These are phyloP conservation scores for Leistus spinibarbis DNA, from an alignment of 2,888 invertebrate genomes.

Conservation along the genomic window DNA sequence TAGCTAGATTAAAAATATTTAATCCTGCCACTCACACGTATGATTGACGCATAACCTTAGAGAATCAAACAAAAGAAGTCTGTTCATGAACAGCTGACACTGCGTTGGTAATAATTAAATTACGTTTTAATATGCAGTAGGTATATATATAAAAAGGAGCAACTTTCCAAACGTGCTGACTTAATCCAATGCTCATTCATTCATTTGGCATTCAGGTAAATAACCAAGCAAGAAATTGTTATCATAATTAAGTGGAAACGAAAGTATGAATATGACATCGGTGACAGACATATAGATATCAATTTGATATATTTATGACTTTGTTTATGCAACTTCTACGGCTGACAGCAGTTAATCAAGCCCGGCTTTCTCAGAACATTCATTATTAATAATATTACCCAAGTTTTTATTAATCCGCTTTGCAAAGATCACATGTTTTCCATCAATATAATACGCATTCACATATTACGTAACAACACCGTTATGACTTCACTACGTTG, in stretches of 20 bases:
- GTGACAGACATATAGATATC: constrained; percentile 15
- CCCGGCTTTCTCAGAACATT: not conserved
- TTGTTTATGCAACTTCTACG: constrained; percentile 24
- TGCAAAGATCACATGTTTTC: not conserved
- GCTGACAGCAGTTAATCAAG: not conserved
- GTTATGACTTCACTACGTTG: too few relatives aligned
- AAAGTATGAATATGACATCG: constrained; percentile 25
- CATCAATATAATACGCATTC: too few relatives aligned
- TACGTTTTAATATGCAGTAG: too few relatives aligned
- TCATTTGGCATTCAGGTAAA: not conserved
- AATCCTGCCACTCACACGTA: too few relatives aligned
- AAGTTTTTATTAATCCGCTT: not conserved
- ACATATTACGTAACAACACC: too few relatives aligned
- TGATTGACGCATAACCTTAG: not conserved
- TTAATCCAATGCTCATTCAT: not conserved
- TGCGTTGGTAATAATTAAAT: not conserved
- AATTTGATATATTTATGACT: constrained; percentile 31
- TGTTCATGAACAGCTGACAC: not conserved
- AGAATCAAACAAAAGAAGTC: not conserved
- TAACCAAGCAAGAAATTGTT: constrained; percentile 25
- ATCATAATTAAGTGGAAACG: constrained; percentile 26
- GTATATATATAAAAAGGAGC: not conserved
- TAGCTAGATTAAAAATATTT: too few relatives aligned
- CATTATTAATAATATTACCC: not conserved
- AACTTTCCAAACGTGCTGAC: constrained; percentile 1